Evolutionary conservation across 2,888 invertebrate genomes (phyloP).

Genomic region (Leucophenga maculata): DNA sequence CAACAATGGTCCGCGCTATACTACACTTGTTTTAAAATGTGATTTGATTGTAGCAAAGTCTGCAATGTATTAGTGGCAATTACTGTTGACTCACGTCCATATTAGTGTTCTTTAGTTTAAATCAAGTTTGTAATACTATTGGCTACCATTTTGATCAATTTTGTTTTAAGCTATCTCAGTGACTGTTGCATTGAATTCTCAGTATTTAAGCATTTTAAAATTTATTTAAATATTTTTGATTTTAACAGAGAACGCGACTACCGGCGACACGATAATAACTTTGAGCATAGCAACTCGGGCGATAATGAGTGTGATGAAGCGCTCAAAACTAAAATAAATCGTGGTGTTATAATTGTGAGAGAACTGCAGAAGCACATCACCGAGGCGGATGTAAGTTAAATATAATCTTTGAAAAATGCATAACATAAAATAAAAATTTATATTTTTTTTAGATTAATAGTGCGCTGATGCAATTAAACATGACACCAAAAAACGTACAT

Average conservation of each 20-base stretch:
- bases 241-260: constrained; percentile 48
- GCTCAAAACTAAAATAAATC: constrained; percentile 70
- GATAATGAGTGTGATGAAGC: constrained; percentile 68
- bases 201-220: no score
- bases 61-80: no score
- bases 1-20: no score
- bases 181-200: no score
- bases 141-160: no score
- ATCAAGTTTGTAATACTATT: no score
- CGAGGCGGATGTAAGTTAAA: constrained; percentile 79
- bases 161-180: no score
- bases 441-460: constrained; percentile 79
- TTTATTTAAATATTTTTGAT: not conserved
- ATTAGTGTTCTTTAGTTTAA: no score
- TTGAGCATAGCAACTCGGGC: constrained; percentile 71
- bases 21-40: no score
- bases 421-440: not conserved
- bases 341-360: constrained; percentile 80
- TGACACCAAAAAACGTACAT: constrained; percentile 85
- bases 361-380: constrained; percentile 83
- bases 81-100: no score
- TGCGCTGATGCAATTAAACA: constrained; percentile 82
- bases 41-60: no score
- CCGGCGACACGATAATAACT: constrained; percentile 43
- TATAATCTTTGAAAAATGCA: no score